Base-by-base conservation (phyloP, 2,888 invertebrate genomes). In the Matsumyia berberina region DNA sequence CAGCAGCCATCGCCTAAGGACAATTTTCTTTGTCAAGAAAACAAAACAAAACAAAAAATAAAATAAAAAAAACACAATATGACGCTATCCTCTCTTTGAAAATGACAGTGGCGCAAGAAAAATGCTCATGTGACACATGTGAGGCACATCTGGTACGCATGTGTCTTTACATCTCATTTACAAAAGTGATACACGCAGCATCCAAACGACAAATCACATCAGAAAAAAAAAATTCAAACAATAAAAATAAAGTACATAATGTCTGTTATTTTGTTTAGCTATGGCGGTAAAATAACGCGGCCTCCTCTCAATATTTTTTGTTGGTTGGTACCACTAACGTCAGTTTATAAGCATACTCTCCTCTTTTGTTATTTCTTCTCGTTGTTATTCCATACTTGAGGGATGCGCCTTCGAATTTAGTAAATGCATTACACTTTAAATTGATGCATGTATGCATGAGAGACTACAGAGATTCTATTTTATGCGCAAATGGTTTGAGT, bases 111-210 rank as follows among this genome's bases (percentile, higher is more conserved):
- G 33, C 12, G 7, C 7, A 5, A 31, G 37, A 3, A 58, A 58
- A 46, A 29, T 24, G 39, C 58, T 39, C 58, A 58, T 49, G 49
- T 60, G 70, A 72, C 58, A 72, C 70, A 72, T 72, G 29, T 72
- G 58, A 60, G 11, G 49, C 62, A 78, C 78, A 78, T 78, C 78
- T 72, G 78, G 62, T 46, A 24, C 62, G 39, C 78, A 78, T 64
- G 57, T 72, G 77, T 55, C 49, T 57, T 60, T 53, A 69, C 60
- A 66, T 76, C 74, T 66, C 66, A 33, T 66, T 58, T 76, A 76
- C 39, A 39, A 58, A 60, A 67, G 39, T 37, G 29, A 62, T 24
- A 62, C 53, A 64, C 37, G 17, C 57, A 76, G 24, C 66, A 39
- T 11, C n/a, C 49, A 12, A n/a, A 31, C 33, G 37, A 15, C 8